Base-by-base conservation (phyloP, 2,113 vertebrate genomes). In the Serinus canaria region DNA sequence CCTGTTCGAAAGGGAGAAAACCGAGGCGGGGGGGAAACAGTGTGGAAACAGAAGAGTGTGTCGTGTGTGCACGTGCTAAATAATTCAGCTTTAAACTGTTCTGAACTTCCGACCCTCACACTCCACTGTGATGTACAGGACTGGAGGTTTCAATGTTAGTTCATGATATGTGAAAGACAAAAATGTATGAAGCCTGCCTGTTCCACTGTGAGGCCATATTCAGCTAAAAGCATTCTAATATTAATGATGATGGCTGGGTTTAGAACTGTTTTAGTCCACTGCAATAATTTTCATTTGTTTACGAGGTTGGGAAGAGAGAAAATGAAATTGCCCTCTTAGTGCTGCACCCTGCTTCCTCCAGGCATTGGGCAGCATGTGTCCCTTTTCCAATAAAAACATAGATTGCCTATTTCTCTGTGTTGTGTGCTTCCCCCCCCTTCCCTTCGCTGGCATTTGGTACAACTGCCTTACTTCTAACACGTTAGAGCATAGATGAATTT, bases 41-140 rank as follows among this genome's bases (percentile, higher is more conserved):
- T 1, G 8, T 60, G 66, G 55, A 88, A 92, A 94, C 10, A 27
- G 69, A 81, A 59, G 55, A 60, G 73, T 19, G 30, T 78, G 87
- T 49, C 10, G 1, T 80, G 69, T 39, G 37, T 46, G 87, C 5
- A 27, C 33, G 82, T 90, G 77, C 89, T 95, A 93, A 97, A 96
- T 97, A 96, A 97, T 96, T 97, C 92, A 97, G 88, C 49, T 92
- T 85, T 72, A 35, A 95, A 91, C 87, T 33, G 64, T 56, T 67
- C 50, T 96, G 95, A 96, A 97, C 95, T 96, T 84, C 87, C 92
- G 90, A 97, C 96, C 89, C 89, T 95, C 88, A 33, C 86, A 88
- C 72, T 47, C 37, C 23, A 4, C 64, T 16, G 79, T 4, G 37
- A 93, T n/a, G 63, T 13, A 24, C 69, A 28, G 72, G 62, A 24